Percentiles rank a stretch among this genome's conserved stretches.
phyloP scores from a whole-genome alignment of 1,140 invertebrate species.

The Triops longicaudatus region DNA sequence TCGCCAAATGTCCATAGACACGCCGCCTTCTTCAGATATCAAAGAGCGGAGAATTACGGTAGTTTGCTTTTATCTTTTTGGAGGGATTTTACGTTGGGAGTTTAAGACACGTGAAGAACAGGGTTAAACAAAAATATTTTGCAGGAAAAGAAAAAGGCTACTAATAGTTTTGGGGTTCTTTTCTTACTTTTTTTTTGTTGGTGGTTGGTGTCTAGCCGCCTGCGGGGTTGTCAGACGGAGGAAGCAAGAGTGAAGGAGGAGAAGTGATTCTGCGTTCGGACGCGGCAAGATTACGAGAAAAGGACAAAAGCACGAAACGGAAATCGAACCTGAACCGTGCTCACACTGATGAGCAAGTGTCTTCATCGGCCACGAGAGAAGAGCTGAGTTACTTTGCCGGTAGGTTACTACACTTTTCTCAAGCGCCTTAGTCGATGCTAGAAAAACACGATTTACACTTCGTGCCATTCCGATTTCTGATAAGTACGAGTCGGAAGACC shows the following conservation, averaged over 20 bases:
- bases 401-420: neutral
- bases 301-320: slow-evolving; percentile 54
- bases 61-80: neutral
- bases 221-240: neutral
- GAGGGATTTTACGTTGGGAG: neutral
- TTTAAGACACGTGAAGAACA: neutral
- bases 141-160: neutral
- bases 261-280: slow-evolving; percentile 25
- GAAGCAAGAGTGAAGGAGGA: neutral
- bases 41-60: slow-evolving; percentile 7
- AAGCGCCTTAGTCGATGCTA: neutral
- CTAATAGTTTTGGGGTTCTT: neutral
- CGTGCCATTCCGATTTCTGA: too few species aligned
- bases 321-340: slow-evolving; percentile 56
- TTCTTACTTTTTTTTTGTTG: neutral
- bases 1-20: neutral
- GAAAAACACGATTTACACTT: too few species aligned
- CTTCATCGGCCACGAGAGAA: slow-evolving; percentile 27
- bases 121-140: too few species aligned
- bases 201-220: neutral
- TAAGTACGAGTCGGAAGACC: too few species aligned
- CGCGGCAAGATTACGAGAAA: slow-evolving; percentile 30
- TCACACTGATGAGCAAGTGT: slow-evolving; percentile 46
- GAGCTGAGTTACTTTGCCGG: neutral
- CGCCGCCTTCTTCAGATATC: neutral